Percentiles rank a stretch among this genome's conserved stretches.
Evolutionary conservation across 2,113 vertebrate species (phyloP).

Genomic region (Sorex fumeus): DNA sequence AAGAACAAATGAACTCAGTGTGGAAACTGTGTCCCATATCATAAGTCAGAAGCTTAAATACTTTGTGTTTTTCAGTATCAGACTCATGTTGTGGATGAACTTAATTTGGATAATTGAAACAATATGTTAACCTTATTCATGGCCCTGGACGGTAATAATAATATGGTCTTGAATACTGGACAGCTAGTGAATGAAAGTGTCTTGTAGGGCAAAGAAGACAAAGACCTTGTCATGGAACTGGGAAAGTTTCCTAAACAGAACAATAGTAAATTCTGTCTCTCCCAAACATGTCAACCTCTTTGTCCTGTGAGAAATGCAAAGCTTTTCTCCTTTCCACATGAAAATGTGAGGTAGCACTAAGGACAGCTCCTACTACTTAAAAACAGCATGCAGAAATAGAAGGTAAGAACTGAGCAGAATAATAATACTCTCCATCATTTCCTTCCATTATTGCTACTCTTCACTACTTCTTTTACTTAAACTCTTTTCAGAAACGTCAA

Average conservation of each 20-base stretch:
- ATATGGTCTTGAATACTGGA: slow-evolving; percentile 6
- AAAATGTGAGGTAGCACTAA: slow-evolving; percentile 53
- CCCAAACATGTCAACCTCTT: slow-evolving; percentile 1
- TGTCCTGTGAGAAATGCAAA: slow-evolving; percentile 26
- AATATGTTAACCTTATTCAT: slow-evolving; percentile 67
- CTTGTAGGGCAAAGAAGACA: background rate
- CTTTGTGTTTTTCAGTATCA: slow-evolving; percentile 56
- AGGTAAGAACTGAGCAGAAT: slow-evolving; percentile 18
- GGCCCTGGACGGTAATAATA: slow-evolving; percentile 47
- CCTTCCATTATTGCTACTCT: slow-evolving; percentile 24
- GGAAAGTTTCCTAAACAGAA: slow-evolving; percentile 3
- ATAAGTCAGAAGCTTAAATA: slow-evolving; percentile 38
- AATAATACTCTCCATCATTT: background rate
- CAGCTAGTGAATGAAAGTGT: slow-evolving; percentile 31
- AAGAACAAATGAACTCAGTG: background rate
- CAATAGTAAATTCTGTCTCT: slow-evolving; percentile 31
- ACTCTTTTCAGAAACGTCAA: slow-evolving; percentile 67
- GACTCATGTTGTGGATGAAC: slow-evolving; percentile 51
- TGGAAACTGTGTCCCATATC: slow-evolving; percentile 12
- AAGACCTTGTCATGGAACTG: slow-evolving; percentile 10
- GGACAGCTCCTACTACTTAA: background rate
- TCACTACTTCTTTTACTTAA: slow-evolving; percentile 55
- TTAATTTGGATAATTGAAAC: slow-evolving; percentile 67
- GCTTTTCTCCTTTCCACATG: background rate
- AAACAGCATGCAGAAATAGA: background rate